phyloP scores from a whole-genome alignment of 2,888 invertebrate species.

The Mythimna vitellina region DNA sequence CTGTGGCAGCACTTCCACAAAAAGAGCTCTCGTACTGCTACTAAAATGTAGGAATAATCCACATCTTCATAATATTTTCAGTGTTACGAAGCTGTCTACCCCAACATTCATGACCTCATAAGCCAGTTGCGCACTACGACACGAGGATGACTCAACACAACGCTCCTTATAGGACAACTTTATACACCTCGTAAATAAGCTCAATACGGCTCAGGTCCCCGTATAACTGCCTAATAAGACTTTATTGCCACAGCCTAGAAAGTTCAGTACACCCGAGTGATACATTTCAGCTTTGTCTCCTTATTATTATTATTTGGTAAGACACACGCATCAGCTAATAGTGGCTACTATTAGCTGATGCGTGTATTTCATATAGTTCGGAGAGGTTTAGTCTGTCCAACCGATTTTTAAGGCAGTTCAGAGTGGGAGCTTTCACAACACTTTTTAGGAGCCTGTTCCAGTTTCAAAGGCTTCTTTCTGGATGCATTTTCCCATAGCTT shows the following conservation, averaged over 20 bases:
- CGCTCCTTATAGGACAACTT: slow-evolving; percentile 26
- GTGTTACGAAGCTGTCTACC: background rate
- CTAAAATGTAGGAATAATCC: background rate
- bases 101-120: background rate
- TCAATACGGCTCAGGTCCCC: background rate
- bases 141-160: slow-evolving; percentile 30
- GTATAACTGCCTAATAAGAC: slow-evolving; percentile 6
- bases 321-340: no score
- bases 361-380: no score
- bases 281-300: no score
- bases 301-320: background rate
- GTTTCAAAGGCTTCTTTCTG: no score
- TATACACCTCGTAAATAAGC: slow-evolving; percentile 30
- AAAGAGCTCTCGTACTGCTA: background rate
- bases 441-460: no score
- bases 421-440: no score
- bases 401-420: no score
- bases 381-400: no score
- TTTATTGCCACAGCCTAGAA: background rate
- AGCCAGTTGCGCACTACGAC: slow-evolving; percentile 38
- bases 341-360: no score
- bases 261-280: background rate
- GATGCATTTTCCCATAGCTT: no score
- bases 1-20: no score
- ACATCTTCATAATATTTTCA: background rate